A percentile compares a stretch with the other conserved stretches of the same genome.
Conservation (phyloP, 2,797 vertebrate species). For the Nasua narica region DNA sequence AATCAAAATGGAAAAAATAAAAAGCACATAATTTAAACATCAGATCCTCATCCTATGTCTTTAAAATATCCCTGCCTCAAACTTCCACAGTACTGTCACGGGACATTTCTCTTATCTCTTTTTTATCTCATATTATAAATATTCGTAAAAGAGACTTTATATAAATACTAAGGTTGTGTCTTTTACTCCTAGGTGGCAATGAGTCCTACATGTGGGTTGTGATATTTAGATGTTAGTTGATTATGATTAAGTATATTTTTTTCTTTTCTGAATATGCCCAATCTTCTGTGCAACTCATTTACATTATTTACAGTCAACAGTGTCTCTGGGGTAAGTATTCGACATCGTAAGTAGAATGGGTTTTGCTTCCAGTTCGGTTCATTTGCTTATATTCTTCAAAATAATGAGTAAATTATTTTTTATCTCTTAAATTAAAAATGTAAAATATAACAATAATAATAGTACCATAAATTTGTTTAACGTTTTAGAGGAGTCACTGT, state of each 20-base stretch:
- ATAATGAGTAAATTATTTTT: not conserved
- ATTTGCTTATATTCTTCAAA: not conserved
- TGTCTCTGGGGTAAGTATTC: not conserved
- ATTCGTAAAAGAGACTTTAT: not conserved
- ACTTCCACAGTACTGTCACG: not conserved
- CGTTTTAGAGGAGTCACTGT: not conserved
- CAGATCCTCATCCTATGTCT: not conserved
- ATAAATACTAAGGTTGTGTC: not conserved
- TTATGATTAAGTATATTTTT: not conserved
- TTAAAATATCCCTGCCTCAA: not conserved
- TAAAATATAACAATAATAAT: conserved; percentile 38
- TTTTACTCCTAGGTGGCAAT: not conserved
- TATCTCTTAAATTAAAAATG: conserved; percentile 4
- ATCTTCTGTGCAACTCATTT: not conserved
- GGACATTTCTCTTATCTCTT: not conserved
- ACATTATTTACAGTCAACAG: conserved; percentile 27
- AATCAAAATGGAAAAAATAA: not conserved
- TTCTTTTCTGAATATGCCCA: not conserved
- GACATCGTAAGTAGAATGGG: not conserved
- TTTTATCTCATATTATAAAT: not conserved
- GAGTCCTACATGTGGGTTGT: not conserved
- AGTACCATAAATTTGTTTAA: conserved; percentile 1
- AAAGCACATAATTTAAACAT: not conserved
- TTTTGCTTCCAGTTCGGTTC: not conserved
- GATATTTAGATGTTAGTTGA: not conserved